These are phyloP conservation scores for Neosilurus mollespiculum DNA, from an alignment of 2,797 vertebrate genomes.

Conservation along the genomic window DNA sequence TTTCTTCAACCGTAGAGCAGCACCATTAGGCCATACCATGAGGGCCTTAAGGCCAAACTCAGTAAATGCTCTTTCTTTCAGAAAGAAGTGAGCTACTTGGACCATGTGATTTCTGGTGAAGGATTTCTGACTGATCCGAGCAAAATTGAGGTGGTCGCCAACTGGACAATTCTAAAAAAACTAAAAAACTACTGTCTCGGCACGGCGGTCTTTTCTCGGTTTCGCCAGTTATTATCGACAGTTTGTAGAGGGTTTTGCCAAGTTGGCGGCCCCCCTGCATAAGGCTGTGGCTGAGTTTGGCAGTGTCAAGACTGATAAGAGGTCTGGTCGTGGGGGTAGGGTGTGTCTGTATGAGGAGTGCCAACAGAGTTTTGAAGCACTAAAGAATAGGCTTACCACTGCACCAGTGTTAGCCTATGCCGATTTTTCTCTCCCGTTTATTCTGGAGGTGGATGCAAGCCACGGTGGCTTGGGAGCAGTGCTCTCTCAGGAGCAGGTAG, in stretches of 20 bases:
- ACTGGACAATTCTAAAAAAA: not conserved
- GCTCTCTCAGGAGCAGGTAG: constrained; percentile 4
- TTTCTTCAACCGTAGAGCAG: not conserved
- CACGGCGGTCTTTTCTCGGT: not conserved
- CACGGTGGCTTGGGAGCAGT: not conserved
- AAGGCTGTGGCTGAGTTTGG: not conserved
- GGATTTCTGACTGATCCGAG: not conserved
- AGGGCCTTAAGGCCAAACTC: constrained; percentile 18
- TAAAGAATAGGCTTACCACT: not conserved
- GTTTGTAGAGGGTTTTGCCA: constrained; percentile 10
- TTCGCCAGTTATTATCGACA: not conserved
- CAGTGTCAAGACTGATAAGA: not conserved
- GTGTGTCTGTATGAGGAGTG: too few species aligned
- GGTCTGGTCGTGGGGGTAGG: too few species aligned
- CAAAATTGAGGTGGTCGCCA: not conserved
- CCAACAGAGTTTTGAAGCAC: not conserved
- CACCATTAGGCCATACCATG: not conserved
- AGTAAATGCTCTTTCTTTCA: not conserved
- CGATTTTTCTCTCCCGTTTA: not conserved
- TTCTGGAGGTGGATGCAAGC: not conserved
- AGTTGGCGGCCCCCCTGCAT: constrained; percentile 4
- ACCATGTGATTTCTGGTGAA: not conserved
- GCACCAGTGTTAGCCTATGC: not conserved
- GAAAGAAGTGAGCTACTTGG: constrained; percentile 1
- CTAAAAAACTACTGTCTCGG: rapidly evolving